Percentiles rank a stretch among this genome's conserved stretches.
These are phyloP conservation scores for Idaea straminata DNA, from an alignment of 2,888 invertebrate species.

Conservation along the genomic window DNA sequence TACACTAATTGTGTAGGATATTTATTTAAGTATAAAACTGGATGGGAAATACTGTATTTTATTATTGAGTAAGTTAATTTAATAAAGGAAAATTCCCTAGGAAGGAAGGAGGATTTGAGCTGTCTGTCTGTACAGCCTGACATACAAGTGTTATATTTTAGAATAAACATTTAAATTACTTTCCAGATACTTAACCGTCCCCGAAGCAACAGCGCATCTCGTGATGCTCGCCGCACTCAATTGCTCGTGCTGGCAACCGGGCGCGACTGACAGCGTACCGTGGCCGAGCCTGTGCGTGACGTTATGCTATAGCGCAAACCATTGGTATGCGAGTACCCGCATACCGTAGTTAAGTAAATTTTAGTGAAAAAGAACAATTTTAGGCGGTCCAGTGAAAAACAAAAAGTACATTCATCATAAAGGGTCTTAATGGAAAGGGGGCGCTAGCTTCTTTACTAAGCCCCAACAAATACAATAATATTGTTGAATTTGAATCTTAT, in stretches of 20 bases:
- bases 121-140: neutral
- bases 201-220: conserved; percentile 57
- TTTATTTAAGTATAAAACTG: neutral
- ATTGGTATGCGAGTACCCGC: conserved; percentile 29
- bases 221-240: conserved; percentile 61
- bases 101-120: neutral
- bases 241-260: conserved; percentile 57
- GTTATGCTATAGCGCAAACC: conserved; percentile 64
- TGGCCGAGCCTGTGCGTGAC: conserved; percentile 53
- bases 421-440: too few species aligned
- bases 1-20: neutral
- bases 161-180: neutral
- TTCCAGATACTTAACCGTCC: conserved; percentile 66
- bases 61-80: neutral
- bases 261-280: conserved; percentile 63
- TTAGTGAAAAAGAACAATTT: neutral
- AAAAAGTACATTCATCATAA: too few species aligned
- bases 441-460: too few species aligned
- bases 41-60: neutral
- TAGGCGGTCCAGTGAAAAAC: too few species aligned
- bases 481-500: too few species aligned
- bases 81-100: neutral
- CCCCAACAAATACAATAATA: too few species aligned
- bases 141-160: neutral
- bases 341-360: conserved; percentile 16